Base-by-base conservation (phyloP, 2,888 invertebrate species). In the Coecobrya sp. region DNA sequence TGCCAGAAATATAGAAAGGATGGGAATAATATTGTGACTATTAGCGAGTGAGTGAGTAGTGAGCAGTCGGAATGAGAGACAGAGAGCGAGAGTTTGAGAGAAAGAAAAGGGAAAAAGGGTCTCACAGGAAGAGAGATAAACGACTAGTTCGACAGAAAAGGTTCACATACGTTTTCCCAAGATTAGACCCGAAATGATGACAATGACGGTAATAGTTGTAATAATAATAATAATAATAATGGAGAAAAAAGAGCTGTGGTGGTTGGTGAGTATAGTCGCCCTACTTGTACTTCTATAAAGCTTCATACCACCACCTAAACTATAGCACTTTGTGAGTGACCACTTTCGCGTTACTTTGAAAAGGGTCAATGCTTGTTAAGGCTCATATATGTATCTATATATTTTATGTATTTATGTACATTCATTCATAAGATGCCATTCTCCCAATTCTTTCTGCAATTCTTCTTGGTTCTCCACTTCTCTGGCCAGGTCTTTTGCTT, bases 131-230 rank as follows among this genome's bases (percentile, higher is more conserved):
- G 82, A 52, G 89, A 90, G 86, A 91, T 86, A 81, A 86, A 91
- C 81, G 85, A 76, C 76, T 76, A 11, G 49, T 79, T 79, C 79
- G 68, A 86, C 85, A 49, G 49, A 76, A 49, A 76, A 76, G 49
- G 76, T 86, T 65, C 86, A 90, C 85, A 91, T 79, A 76, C 49
- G 86, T 91, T 91, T 91, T 81, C 86, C 65, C 79, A 86, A 86
- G 91, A 91, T 82, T 81, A 91, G 59, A 81, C 27, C 42, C 19
- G 52, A 76, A 86, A 82, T 81, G 91, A 91, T 86, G 86, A 91
- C 81, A 86, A 91, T 91, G 91, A 86, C 45, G 76, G 45, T 76
- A 76, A 45, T 76, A 76, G 76, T 76, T 76, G 45, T 91, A 81
- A 91, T 85, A 79, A 70, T 91, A 86, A 90, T 86, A 65, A 86